Evolutionary conservation across 2,797 vertebrate genomes (phyloP), one percentile per base, ranked within the genome.

Genomic region (Odontamblyopus rebecca): DNA sequence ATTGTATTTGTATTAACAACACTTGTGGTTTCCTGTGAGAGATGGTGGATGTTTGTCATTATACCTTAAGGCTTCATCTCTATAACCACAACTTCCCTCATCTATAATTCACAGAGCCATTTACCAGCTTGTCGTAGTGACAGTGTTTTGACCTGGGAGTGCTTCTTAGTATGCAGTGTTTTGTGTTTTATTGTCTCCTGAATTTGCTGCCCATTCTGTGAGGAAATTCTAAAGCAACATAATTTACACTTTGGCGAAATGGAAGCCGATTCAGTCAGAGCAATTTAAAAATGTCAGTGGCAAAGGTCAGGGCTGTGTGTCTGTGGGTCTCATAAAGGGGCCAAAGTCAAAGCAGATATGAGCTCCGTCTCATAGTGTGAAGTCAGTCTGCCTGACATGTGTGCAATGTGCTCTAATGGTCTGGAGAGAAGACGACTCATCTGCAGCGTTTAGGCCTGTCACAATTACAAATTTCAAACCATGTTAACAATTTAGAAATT

Each of bases 61-160:
- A 66, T 71, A 63, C 41, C 1, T 67, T 23, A 64, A 76, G 69
- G 69, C 66, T 60, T 70, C 60, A 41, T 60, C 76, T 35, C 51
- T 44, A 56, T 15, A 27, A 78, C 77, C 61, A 53, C 66, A 68
- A 82, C 61, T 72, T 30, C 70, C 70, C 76, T 72, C 74, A 87
- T 89, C 71, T 74, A 85, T 87, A 86, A 85, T 89, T 89, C 70
- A 86, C 61, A 35, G 57, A 19, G 38, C 72, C 75, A 82, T 89
- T 88, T 83, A 83, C 72, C 69, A 69, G 75, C 71, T 80, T 79
- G 78, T 79, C 80, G 75, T 87, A 84, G 54, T 66, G 60, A 38
- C 68, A 29, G 18, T 69, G 61, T 61, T 65, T 38, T 82, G 79
- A 85, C 71, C 79, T 67, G 4, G 27, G 26, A 70, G 50, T 63